These are phyloP conservation scores for Drosophila carrolli DNA, from an alignment of 1,140 invertebrate genomes.

Conservation along the genomic window DNA sequence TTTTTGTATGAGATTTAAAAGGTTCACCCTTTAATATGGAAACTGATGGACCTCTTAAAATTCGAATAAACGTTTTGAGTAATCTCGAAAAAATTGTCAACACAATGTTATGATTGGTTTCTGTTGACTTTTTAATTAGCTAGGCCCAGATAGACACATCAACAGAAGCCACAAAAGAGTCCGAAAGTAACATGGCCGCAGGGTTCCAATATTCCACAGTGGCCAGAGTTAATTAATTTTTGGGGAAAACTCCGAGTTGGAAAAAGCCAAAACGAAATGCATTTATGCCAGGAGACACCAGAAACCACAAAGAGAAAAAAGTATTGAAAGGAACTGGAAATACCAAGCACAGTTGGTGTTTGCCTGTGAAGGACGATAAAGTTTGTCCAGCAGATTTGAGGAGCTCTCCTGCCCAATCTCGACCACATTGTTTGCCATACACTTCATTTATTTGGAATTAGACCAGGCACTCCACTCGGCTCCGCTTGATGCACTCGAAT, in stretches of 20 bases:
- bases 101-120: conserved; percentile 70
- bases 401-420: conserved; percentile 1
- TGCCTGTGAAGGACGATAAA: conserved; percentile 59
- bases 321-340: conserved; percentile 10
- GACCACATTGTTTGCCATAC: conserved; percentile 79
- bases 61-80: not conserved
- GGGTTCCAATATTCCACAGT: conserved; percentile 23
- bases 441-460: conserved; percentile 84
- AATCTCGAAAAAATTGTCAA: conserved; percentile 38
- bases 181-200: conserved; percentile 25
- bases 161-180: conserved; percentile 24
- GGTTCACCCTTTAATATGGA: too few species aligned
- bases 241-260: conserved; percentile 26
- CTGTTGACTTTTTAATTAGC: conserved; percentile 70
- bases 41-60: conserved; percentile 15
- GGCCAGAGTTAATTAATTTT: conserved; percentile 72
- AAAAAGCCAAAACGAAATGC: conserved; percentile 57
- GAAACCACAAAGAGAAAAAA: conserved; percentile 23
- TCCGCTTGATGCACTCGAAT: conserved; percentile 73
- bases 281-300: conserved; percentile 34
- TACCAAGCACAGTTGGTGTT: conserved; percentile 56
- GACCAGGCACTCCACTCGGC: conserved; percentile 52
- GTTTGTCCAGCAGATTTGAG: conserved; percentile 54
- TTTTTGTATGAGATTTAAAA: too few species aligned
- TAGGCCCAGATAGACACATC: conserved; percentile 27